Evolutionary conservation across 2,113 vertebrate species (phyloP).

Genomic region (Cynoglossus semilaevis): DNA sequence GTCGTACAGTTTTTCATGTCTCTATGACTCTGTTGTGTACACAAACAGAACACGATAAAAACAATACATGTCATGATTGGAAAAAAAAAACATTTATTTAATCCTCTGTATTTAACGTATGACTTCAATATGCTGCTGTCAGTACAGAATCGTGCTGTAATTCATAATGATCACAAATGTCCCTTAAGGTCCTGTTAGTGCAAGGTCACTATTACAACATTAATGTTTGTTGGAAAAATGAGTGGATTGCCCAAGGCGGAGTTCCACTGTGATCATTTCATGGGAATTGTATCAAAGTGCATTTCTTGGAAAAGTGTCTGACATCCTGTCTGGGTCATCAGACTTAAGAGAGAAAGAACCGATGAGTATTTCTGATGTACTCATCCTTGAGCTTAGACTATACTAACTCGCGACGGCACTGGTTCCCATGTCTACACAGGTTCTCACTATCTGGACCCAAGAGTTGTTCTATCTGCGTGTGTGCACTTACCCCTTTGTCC

Average conservation of each 20-base stretch:
- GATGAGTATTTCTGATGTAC: slow-evolving; percentile 44
- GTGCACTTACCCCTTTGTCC: slow-evolving; percentile 1
- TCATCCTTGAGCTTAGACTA: slow-evolving; percentile 66
- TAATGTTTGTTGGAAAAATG: slow-evolving; percentile 7
- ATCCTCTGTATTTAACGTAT: slow-evolving; percentile 11
- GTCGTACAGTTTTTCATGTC: slow-evolving; percentile 30
- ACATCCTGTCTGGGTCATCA: slow-evolving; percentile 60
- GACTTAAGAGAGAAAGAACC: slow-evolving; percentile 27
- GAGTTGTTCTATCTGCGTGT: slow-evolving; percentile 3
- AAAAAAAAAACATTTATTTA: slow-evolving; percentile 3
- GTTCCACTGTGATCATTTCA: slow-evolving; percentile 39
- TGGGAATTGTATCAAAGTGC: slow-evolving; percentile 34
- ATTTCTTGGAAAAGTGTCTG: slow-evolving; percentile 51
- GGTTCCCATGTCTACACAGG: slow-evolving; percentile 57
- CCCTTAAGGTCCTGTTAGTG: not conserved
- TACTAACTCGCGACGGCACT: slow-evolving; percentile 59
- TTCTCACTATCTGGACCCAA: slow-evolving; percentile 9
- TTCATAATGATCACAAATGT: no score
- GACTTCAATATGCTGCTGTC: not conserved
- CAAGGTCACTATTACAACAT: slow-evolving; percentile 7
- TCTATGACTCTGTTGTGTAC: no score
- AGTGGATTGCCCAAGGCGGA: slow-evolving; percentile 42
- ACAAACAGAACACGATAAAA: no score
- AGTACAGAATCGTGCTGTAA: not conserved
- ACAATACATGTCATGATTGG: no score